Percentiles rank a stretch among this genome's conserved stretches.
Evolutionary conservation across 1,140 invertebrate species (phyloP).

Genomic region (Pogonomyrmex barbatus): DNA sequence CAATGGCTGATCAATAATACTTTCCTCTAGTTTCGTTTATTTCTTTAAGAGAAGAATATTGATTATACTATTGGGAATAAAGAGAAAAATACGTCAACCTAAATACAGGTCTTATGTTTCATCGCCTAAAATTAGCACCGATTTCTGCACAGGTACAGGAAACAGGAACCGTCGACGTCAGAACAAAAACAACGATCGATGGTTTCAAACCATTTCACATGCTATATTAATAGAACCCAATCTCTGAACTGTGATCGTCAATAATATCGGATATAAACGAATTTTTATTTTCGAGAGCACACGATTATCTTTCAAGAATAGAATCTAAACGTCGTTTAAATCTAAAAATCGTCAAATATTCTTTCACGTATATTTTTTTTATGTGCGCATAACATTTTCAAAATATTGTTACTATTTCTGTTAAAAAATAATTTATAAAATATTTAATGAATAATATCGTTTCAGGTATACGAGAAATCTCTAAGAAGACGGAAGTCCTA

Average conservation of each 20-base stretch:
- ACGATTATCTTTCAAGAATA: background rate
- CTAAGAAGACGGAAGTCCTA: background rate
- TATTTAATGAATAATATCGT: background rate
- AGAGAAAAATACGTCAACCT: background rate
- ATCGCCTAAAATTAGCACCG: conserved; percentile 46
- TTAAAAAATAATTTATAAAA: conserved; percentile 14
- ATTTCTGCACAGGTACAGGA: conserved; percentile 55
- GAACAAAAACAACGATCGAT: conserved; percentile 64
- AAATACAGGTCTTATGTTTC: conserved; percentile 23
- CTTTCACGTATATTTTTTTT: background rate
- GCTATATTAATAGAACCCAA: conserved; percentile 68
- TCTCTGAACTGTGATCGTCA: conserved; percentile 21
- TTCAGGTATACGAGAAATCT: background rate
- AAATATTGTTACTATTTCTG: background rate
- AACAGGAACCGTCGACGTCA: conserved; percentile 46
- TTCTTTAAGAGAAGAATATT: background rate
- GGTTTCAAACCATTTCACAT: conserved; percentile 61
- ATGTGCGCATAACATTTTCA: background rate
- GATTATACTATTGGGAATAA: background rate
- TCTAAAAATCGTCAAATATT: background rate
- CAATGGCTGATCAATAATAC: background rate
- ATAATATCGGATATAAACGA: conserved; percentile 27
- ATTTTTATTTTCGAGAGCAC: conserved; percentile 16
- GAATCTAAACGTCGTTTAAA: conserved; percentile 13
- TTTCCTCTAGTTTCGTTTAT: conserved; percentile 8